Conservation (phyloP, 2,797 vertebrate species). For the Sebastiscus tertius region DNA sequence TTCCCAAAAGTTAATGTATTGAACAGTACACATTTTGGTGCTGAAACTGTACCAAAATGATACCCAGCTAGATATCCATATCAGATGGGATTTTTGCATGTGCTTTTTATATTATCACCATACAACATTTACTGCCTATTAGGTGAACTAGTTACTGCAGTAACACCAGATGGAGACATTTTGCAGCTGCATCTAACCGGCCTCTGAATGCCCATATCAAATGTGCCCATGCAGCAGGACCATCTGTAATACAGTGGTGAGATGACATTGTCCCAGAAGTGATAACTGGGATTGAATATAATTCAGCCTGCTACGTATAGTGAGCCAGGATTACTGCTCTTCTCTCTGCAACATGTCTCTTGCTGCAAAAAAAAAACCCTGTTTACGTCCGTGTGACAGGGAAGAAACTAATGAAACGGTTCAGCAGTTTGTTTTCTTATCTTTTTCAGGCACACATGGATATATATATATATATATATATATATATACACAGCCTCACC, state of each 20-base stretch:
- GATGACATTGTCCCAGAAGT: slow-evolving; percentile 61
- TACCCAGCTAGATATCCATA: no score
- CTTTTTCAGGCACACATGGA: slow-evolving; percentile 49
- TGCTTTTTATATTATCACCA: not conserved
- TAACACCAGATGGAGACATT: slow-evolving; percentile 81
- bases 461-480: not conserved
- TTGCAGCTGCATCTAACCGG: slow-evolving; percentile 46
- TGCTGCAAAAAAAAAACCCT: not conserved
- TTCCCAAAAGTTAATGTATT: not conserved
- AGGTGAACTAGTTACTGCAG: slow-evolving; percentile 25
- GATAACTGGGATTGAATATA: slow-evolving; percentile 60
- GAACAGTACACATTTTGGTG: not conserved
- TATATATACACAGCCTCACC: slow-evolving; percentile 17
- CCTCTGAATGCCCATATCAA: slow-evolving; percentile 60
- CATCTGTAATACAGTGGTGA: slow-evolving; percentile 55
- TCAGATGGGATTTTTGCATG: no score
- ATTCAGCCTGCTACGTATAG: slow-evolving; percentile 25
- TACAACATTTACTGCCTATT: not conserved
- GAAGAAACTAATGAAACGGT: slow-evolving; percentile 37
- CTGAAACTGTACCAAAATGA: not conserved
- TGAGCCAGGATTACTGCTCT: slow-evolving; percentile 43
- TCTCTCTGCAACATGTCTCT: slow-evolving; percentile 29
- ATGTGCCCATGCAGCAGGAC: slow-evolving; percentile 52
- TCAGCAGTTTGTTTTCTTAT: slow-evolving; percentile 63
- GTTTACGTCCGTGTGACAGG: slow-evolving; percentile 23